Evolutionary conservation across 2,113 vertebrate genomes (phyloP), one percentile per base, ranked within the genome.

Genomic region (Onychostoma macrolepis): DNA sequence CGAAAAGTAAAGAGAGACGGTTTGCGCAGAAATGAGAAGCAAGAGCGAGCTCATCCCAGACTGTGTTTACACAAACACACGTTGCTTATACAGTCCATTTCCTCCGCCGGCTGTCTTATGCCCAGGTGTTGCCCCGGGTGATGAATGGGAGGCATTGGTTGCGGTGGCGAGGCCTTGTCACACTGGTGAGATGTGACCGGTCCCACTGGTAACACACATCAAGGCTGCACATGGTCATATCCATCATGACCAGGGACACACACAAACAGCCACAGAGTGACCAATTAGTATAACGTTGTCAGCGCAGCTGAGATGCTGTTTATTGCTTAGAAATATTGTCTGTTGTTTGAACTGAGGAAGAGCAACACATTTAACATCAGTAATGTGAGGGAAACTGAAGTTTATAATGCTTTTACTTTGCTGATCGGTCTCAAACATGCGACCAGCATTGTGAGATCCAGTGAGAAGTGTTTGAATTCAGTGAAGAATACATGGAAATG

Each of bases 41-140:
- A 41, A 63, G 50, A 61, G 6, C 33, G 17, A 1, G 36, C 33
- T 19, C n/a, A 6, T 33, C 12, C 19, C 26, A 45, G 48, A 79
- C 72, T 74, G 58, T 86, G 85, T 88, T 88, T 88, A 84, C 74
- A 75, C 53, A 85, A 80, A 87, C 87, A 83, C 67, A 79, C 85
- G 72, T 83, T 84, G 61, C 81, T 84, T 87, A 83, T 83, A 67
- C 79, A 89, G 83, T 86, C 79, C 41, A 86, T 84, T 89, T 90
- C 81, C 77, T 2, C 50, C 69, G 48, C 26, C n/a, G 75, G 61
- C 80, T 63, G 80, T 76, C 33, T 80, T 79, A 19, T 8, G 28
- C 72, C 11, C 61, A 38, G 79, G 41, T 36, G 19, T 65, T 71
- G 30, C 71, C 61, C 8, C 10, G 19, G 48, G 50, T 90, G 89